Conservation (phyloP, 2,797 vertebrate species). For the Cossypha caffra region DNA sequence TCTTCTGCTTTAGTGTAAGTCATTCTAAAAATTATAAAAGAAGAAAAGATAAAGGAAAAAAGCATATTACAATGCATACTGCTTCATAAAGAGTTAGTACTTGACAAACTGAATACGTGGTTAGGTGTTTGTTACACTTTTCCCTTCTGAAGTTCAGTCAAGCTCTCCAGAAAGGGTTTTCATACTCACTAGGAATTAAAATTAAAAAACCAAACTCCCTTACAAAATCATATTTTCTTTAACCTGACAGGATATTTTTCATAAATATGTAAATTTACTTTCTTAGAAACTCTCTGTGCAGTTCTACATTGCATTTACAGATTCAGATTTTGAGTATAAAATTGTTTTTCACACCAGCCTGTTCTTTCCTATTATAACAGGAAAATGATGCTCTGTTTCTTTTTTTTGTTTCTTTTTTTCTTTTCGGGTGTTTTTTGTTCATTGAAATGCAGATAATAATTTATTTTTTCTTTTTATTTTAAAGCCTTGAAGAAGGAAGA, state of each 20-base stretch:
- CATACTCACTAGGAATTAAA: neutral
- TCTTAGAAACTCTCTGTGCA: constrained; percentile 21
- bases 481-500: constrained; percentile 96
- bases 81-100: neutral
- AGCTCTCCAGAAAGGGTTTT: constrained; percentile 11
- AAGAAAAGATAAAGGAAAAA: neutral
- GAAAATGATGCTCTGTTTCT: neutral
- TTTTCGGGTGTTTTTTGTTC: neutral
- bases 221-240: neutral
- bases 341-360: constrained; percentile 46
- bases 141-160: constrained; percentile 18
- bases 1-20: neutral
- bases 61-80: neutral
- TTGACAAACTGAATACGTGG: neutral
- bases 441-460: constrained; percentile 59
- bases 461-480: constrained; percentile 73
- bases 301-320: constrained; percentile 17
- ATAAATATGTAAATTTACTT: constrained; percentile 65
- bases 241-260: constrained; percentile 48
- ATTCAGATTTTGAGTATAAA: constrained; percentile 48
- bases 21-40: neutral
- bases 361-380: constrained; percentile 52
- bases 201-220: neutral
- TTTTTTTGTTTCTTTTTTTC: neutral
- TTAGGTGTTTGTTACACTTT: neutral